Conservation (phyloP, 2,113 vertebrate genomes). For the Dromiciops gliroides region DNA sequence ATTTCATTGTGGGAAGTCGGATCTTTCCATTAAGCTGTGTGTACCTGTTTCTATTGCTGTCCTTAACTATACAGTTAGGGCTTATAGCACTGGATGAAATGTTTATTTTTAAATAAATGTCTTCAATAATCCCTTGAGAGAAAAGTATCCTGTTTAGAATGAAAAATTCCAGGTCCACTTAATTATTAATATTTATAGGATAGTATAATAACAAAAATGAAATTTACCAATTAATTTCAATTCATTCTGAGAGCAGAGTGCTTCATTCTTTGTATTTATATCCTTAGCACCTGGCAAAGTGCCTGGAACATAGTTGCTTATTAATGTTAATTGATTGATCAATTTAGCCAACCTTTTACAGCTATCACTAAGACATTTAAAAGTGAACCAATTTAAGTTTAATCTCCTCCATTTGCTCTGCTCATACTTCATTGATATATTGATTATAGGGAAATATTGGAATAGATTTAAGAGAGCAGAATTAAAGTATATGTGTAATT, state of each 20-base stretch:
- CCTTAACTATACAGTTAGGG: too few species aligned
- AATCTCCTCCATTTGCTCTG: neutral
- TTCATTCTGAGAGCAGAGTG: neutral
- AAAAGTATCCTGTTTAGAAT: neutral
- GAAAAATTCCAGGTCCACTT: neutral
- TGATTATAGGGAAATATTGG: neutral
- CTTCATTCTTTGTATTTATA: neutral
- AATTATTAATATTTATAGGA: neutral
- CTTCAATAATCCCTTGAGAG: neutral
- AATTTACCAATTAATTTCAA: neutral
- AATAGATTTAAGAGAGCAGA: neutral
- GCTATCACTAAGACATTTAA: neutral
- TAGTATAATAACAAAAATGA: neutral
- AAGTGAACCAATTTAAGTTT: neutral
- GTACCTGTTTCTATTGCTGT: too few species aligned
- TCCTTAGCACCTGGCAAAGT: neutral
- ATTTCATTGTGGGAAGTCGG: too few species aligned
- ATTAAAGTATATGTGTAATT: neutral
- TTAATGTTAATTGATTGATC: neutral
- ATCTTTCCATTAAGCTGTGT: too few species aligned
- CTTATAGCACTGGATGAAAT: too few species aligned
- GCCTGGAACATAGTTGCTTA: neutral
- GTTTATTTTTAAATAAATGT: too few species aligned
- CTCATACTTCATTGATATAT: neutral
- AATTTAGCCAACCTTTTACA: neutral